A percentile compares a stretch with the other conserved stretches of the same genome.
Conservation (phyloP, 2,888 invertebrate genomes). For the Drosophila dives region DNA sequence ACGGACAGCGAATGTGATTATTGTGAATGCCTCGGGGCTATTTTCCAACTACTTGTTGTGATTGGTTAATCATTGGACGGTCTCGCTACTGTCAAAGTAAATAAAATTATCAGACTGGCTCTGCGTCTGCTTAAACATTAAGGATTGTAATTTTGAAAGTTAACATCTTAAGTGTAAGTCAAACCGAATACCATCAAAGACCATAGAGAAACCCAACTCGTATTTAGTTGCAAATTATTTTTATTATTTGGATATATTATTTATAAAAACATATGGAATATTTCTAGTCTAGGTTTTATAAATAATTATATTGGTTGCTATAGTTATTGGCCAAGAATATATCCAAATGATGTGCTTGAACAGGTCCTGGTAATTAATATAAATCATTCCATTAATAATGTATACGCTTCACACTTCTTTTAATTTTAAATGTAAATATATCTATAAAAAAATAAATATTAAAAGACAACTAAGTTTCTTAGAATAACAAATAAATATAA, state of each 20-base stretch:
- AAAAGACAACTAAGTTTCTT: no score
- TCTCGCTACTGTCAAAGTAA: constrained; percentile 12
- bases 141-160: constrained; percentile 1
- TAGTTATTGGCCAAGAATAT: background rate
- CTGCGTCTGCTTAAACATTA: background rate
- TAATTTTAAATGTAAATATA: background rate
- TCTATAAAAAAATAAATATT: no score
- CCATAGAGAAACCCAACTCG: background rate
- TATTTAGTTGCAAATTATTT: background rate
- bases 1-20: constrained; percentile 31
- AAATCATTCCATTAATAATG: background rate
- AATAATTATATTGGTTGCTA: background rate
- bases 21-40: constrained; percentile 45
- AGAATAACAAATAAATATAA: background rate
- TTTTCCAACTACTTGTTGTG: constrained; percentile 48
- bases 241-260: background rate
- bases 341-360: background rate
- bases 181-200: background rate
- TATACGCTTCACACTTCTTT: background rate
- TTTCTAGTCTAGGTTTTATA: background rate
- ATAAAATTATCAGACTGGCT: constrained; percentile 21
- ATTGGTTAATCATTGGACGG: constrained; percentile 56
- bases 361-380: background rate
- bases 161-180: background rate
- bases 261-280: background rate